Conservation (phyloP, 2,888 invertebrate species). For the Pollenia angustigena region DNA sequence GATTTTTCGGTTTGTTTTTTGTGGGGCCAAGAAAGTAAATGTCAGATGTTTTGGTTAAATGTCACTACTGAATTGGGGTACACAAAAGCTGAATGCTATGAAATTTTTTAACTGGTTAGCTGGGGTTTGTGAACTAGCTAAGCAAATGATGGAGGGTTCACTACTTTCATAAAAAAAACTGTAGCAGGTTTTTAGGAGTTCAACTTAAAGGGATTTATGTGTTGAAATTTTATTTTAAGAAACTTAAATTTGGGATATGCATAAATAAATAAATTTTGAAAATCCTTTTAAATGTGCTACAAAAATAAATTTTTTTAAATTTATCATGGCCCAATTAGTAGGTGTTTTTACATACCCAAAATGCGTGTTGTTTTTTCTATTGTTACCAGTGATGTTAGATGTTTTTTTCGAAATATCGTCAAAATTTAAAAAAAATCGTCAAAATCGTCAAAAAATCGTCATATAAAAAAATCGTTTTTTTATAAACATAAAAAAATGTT, state of each 20-base stretch:
- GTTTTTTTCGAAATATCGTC: no score
- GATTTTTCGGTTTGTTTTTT: constrained; percentile 10
- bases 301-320: no score
- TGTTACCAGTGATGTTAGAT: no score
- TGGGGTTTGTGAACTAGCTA: constrained; percentile 33
- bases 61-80: background rate
- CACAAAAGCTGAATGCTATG: background rate
- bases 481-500: no score
- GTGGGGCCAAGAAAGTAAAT: constrained; percentile 28
- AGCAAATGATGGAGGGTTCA: background rate
- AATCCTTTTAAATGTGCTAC: background rate
- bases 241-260: background rate
- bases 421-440: no score
- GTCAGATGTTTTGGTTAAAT: constrained; percentile 46
- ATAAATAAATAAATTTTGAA: background rate
- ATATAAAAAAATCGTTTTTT: no score
- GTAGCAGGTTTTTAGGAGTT: constrained; percentile 17
- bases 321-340: no score
- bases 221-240: background rate
- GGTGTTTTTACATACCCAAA: no score
- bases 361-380: no score
- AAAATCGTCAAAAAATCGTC: no score
- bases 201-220: background rate
- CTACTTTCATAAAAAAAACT: background rate
- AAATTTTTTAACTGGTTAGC: background rate